Evolutionary conservation across 2,113 vertebrate genomes (phyloP).

Genomic region (Petaurus breviceps): DNA sequence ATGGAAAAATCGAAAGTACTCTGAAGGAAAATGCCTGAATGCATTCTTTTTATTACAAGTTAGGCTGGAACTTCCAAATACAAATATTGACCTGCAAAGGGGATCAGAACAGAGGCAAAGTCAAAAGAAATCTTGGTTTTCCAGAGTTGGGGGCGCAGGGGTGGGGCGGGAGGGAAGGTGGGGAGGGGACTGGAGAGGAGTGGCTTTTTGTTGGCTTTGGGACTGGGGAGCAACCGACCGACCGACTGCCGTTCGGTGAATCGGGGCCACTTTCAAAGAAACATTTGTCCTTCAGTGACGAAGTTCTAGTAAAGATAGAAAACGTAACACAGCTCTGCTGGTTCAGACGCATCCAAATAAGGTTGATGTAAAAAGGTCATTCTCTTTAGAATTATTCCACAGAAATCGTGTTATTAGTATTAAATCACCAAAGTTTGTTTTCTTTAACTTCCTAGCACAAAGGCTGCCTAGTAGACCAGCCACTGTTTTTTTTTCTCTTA

Average conservation of each 20-base stretch:
- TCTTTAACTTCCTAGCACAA: slow-evolving; percentile 85
- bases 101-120: slow-evolving; percentile 70
- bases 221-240: slow-evolving; percentile 50
- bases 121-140: slow-evolving; percentile 76
- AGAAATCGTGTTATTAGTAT: slow-evolving; percentile 87
- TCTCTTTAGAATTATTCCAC: slow-evolving; percentile 89
- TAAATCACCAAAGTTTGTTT: slow-evolving; percentile 86
- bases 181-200: slow-evolving; percentile 47
- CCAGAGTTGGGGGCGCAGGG: slow-evolving; percentile 67
- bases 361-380: slow-evolving; percentile 90
- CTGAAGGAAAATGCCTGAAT: slow-evolving; percentile 60
- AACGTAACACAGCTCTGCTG: slow-evolving; percentile 97
- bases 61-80: slow-evolving; percentile 67
- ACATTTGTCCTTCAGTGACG: slow-evolving; percentile 88
- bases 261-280: slow-evolving; percentile 91
- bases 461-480: slow-evolving; percentile 88
- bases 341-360: slow-evolving; percentile 89
- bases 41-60: slow-evolving; percentile 61
- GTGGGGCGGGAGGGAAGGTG: slow-evolving; percentile 68
- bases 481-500: slow-evolving; percentile 86
- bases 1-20: slow-evolving; percentile 73
- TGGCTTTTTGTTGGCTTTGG: slow-evolving; percentile 33
- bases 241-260: slow-evolving; percentile 85
- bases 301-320: slow-evolving; percentile 98
- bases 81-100: slow-evolving; percentile 68